Evolutionary conservation across 2,797 vertebrate species (phyloP).

Genomic region (Tiaroga cobitis): DNA sequence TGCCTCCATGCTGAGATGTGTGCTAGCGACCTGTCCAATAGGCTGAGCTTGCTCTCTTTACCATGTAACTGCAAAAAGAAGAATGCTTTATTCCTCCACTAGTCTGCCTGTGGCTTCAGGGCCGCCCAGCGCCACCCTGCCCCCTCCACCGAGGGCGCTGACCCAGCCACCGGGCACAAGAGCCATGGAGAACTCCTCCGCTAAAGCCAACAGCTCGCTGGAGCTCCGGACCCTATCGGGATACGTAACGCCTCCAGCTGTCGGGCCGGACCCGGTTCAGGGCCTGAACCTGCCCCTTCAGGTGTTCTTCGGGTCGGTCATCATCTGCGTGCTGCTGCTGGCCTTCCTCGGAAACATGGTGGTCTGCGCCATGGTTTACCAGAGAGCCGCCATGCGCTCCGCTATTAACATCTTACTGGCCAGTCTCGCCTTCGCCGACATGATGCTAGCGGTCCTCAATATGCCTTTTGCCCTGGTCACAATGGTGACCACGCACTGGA

Average conservation of each 20-base stretch:
- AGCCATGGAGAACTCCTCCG: conserved; percentile 69
- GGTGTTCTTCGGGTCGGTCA: conserved; percentile 87
- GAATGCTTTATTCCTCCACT: conserved; percentile 84
- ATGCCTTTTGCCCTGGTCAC: conserved; percentile 95
- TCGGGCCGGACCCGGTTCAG: conserved; percentile 68
- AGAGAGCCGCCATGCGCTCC: conserved; percentile 95
- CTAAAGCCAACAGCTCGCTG: conserved; percentile 66
- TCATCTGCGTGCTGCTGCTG: conserved; percentile 88
- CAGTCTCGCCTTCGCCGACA: conserved; percentile 95
- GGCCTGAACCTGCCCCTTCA: conserved; percentile 87
- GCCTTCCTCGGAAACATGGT: conserved; percentile 94
- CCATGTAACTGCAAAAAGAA: conserved; percentile 70
- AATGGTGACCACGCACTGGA: conserved; percentile 88
- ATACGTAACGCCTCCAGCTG: conserved; percentile 67
- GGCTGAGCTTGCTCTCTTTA: conserved; percentile 55
- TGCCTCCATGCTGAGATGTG: conserved; percentile 56
- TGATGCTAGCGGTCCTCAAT: conserved; percentile 93
- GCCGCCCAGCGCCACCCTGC: conserved; percentile 75
- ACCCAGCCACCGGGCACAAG: conserved; percentile 52
- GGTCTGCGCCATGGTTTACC: conserved; percentile 98
- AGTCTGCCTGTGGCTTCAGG: conserved; percentile 76
- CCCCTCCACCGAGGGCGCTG: conserved; percentile 75
- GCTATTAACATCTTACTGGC: conserved; percentile 98
- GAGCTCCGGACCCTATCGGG: conserved; percentile 57
- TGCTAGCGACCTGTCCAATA: conserved; percentile 42